Base-by-base conservation (phyloP, 2,113 vertebrate genomes). In the Centrocercus urophasianus region DNA sequence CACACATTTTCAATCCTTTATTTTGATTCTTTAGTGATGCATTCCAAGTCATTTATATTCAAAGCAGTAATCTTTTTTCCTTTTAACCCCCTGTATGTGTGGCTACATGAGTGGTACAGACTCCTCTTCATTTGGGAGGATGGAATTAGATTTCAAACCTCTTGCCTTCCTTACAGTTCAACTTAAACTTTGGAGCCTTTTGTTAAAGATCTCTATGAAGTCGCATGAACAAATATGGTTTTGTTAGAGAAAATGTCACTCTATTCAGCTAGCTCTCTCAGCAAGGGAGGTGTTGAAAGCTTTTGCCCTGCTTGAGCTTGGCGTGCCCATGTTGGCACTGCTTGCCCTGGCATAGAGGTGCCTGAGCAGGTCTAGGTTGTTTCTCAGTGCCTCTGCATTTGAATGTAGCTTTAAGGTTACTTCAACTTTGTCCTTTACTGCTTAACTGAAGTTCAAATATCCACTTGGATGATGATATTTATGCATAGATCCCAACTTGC, bases 241-340 rank as follows among this genome's bases (percentile, higher is more conserved):
- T 71, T 81, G 32, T 52, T 75, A 78, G 47, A 56, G 72, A 73
- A 66, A 59, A 13, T 5, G n/a, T 63, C 48, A 17, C 54, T 0
- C 0, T 13, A 6, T 52, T 76, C 52, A 47, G 59, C 25, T 90
- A 1, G 2, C 45, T 63, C 15, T n/a, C 67, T 40, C 8, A 8
- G 38, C 2, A 52, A 38, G 24, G 19, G 73, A 57, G 32, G 45
- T 20, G n/a, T 34, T 0, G 1, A n/a, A 56, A 69, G 47, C 50
- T 64, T 28, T 56, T 3, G 3, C 0, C 0, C n/a, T 3, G 12
- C 4, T 43, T 3, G 17, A 20, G 57, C 7, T 2, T 14, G 1
- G 32, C 0, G 28, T 1, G 2, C 25, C 3, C 2, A 4, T 12
- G 0, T 22, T 27, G 65, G 34, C 9, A 4, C 25, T 22, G 57